phyloP scores from a whole-genome alignment of 2,888 invertebrate genomes.

The Macrostomum cliftonense region DNA sequence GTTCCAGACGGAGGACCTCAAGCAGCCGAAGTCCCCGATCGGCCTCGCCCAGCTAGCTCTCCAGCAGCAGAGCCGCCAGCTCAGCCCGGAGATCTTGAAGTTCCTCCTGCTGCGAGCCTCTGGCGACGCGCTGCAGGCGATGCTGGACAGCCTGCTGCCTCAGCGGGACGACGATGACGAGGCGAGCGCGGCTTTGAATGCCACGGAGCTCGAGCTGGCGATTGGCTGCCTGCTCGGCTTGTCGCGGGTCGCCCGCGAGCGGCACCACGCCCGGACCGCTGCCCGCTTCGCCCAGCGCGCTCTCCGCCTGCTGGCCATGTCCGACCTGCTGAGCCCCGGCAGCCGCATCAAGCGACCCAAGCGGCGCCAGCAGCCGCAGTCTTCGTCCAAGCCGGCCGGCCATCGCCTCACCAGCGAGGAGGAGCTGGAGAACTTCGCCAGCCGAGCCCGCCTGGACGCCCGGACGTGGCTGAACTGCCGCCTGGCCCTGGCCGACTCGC shows the following conservation, averaged over 20 bases:
- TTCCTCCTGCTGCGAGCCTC: conserved; percentile 24
- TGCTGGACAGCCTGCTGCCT: conserved; percentile 18
- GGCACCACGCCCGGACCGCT: conserved; percentile 32
- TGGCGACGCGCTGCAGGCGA: conserved; percentile 26
- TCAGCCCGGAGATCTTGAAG: conserved; percentile 24
- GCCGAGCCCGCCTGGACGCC: conserved; percentile 26
- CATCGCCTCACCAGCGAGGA: conserved; percentile 5
- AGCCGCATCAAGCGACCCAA: background rate
- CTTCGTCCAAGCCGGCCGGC: too few species aligned
- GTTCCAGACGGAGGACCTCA: too few species aligned
- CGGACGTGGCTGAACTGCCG: conserved; percentile 30
- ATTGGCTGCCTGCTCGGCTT: conserved; percentile 26
- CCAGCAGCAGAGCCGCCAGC: conserved; percentile 13
- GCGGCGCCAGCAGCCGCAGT: background rate
- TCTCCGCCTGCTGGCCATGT: conserved; percentile 22
- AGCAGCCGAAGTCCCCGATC: too few species aligned
- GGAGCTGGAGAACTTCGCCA: conserved; percentile 28
- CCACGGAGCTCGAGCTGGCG: conserved; percentile 31
- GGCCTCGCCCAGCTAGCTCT: background rate
- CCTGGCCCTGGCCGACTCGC: conserved; percentile 21
- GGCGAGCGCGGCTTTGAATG: conserved; percentile 15
- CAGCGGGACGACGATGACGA: background rate
- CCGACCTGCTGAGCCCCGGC: conserved; percentile 8
- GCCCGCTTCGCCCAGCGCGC: conserved; percentile 26
- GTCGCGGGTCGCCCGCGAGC: conserved; percentile 24